A percentile compares a stretch with the other conserved stretches of the same genome.
Conservation (phyloP, 2,113 vertebrate species). For the Eulemur rufifrons region DNA sequence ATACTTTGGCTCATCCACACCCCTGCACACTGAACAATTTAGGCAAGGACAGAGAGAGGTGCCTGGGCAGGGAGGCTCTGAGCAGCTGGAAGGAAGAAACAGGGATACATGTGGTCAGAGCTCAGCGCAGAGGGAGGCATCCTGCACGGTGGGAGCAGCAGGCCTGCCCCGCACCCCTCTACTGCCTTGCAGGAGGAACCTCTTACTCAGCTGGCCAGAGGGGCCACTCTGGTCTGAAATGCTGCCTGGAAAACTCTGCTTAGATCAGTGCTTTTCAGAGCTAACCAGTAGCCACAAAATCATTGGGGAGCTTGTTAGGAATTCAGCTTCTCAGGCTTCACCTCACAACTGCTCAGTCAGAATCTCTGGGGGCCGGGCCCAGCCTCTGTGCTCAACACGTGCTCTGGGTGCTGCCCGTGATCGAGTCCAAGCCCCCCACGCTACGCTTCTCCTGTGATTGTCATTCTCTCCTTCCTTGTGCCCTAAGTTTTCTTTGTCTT, state of each 20-base stretch:
- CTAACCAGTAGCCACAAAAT: not conserved
- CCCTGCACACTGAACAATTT: not conserved
- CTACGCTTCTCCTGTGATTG: not conserved
- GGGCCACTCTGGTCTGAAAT: not conserved
- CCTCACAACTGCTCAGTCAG: not conserved
- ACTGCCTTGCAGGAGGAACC: not conserved
- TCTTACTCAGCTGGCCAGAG: not conserved
- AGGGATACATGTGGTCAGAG: no score
- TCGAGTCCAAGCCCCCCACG: not conserved
- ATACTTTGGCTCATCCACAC: not conserved
- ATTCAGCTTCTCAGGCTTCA: rapidly evolving
- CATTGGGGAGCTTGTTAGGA: not conserved
- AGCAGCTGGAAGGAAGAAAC: not conserved
- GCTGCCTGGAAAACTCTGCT: not conserved
- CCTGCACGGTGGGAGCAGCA: not conserved
- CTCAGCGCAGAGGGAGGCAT: not conserved
- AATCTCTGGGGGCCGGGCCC: not conserved
- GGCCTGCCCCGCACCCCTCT: not conserved
- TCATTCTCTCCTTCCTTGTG: not conserved
- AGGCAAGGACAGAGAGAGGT: not conserved
- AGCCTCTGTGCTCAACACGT: not conserved
- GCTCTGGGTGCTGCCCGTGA: not conserved
- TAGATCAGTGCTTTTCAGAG: no score
- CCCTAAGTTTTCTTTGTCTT: not conserved
- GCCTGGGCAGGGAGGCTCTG: not conserved